Conservation (phyloP, 2,797 vertebrate genomes). For the Carcharodon carcharias region DNA sequence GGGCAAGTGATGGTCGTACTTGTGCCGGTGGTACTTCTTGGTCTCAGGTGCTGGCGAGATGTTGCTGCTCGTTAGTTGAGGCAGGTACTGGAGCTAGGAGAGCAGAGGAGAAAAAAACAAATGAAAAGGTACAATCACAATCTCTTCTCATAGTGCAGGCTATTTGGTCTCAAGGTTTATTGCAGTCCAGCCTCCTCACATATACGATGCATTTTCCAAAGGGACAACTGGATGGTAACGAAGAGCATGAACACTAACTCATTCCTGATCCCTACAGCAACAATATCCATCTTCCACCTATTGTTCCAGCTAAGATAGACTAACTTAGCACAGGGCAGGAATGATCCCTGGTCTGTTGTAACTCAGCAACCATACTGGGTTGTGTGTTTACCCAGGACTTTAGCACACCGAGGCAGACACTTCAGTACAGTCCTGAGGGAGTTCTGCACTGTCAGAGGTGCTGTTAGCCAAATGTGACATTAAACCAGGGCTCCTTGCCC, state of each 20-base stretch:
- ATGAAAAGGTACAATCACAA: not conserved
- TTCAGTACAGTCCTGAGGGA: not conserved
- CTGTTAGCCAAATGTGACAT: not conserved
- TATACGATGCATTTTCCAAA: not conserved
- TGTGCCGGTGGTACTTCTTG: constrained; percentile 65
- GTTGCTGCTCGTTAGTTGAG: constrained; percentile 64
- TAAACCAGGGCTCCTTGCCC: not conserved
- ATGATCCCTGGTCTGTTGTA: not conserved
- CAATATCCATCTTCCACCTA: not conserved
- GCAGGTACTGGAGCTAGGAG: constrained; percentile 62
- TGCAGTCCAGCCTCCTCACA: not conserved
- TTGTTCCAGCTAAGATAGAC: not conserved
- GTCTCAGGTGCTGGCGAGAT: constrained; percentile 64
- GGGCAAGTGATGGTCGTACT: constrained; percentile 64
- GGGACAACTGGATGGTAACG: not conserved
- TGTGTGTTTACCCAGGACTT: not conserved
- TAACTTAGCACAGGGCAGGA: not conserved
- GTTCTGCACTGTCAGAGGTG: not conserved
- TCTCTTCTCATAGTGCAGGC: not conserved
- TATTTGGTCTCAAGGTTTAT: not conserved
- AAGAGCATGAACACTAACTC: not conserved
- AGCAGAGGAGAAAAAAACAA: not conserved
- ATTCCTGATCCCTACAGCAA: not conserved
- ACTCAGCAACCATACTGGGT: not conserved
- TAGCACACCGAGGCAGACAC: not conserved